Percentiles rank a stretch among this genome's conserved stretches.
Conservation (phyloP, 2,113 vertebrate species). For the Chaetodon trifascialis region DNA sequence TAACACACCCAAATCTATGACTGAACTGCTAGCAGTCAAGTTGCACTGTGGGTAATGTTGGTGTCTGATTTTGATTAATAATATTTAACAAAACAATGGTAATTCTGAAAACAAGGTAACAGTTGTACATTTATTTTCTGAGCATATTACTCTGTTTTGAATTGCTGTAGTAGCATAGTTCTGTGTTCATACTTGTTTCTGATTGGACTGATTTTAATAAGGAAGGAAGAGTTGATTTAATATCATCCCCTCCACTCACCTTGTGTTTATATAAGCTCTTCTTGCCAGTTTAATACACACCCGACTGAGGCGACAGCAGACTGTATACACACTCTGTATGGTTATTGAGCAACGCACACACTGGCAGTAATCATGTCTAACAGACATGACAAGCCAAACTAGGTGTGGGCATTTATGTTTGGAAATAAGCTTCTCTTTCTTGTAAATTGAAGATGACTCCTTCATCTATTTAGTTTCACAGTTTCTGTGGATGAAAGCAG, state of each 20-base stretch:
- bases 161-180: no score
- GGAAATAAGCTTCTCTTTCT: background rate
- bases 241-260: conserved; percentile 15
- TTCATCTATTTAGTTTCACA: conserved; percentile 3
- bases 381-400: conserved; percentile 4
- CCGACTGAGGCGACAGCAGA: background rate
- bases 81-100: no score
- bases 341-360: background rate
- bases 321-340: conserved; percentile 11
- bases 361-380: background rate
- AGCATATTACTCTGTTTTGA: no score
- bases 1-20: no score
- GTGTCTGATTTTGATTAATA: no score
- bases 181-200: no score
- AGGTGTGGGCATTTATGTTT: conserved; percentile 5
- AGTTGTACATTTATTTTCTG: no score
- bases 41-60: no score
- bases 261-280: conserved; percentile 8
- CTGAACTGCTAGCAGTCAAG: no score
- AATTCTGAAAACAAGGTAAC: no score
- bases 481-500: background rate
- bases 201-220: no score
- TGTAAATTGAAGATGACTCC: background rate
- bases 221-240: no score
- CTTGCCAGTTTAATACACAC: conserved; percentile 1